Evolutionary conservation across 1,140 invertebrate species (phyloP), one percentile per base, ranked within the genome.

Genomic region (Drosophila ironensis): DNA sequence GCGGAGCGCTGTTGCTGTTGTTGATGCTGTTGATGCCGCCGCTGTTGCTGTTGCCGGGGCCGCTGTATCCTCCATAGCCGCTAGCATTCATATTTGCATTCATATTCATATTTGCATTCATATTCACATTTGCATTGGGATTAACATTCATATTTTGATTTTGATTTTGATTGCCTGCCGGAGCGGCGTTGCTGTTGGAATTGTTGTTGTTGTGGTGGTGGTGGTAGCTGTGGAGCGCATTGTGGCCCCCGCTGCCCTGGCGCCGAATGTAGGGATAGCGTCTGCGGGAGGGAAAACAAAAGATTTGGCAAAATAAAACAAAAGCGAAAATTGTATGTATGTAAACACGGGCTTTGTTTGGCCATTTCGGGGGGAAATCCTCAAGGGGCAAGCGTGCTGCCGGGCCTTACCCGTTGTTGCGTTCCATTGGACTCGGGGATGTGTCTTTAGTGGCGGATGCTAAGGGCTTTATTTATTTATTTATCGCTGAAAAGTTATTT

Each of bases 221-320:
- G 30, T 87, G 72, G 9, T 80, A 77, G 50, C 66, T 86, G 71
- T 86, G 78, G 42, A 71, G 41, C 27, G 72, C 56, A 33, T 76
- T 61, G 56, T 63, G 56, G 6, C 56, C 60, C 20, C 28, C 27
- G 7, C 28, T 73, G 28, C 75, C 81, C 41, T 88, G 84, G 4
- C 88, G 88, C 6, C 88, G 80, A 44, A 87, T 75, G 45, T 88
- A 88, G 22, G 80, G 48, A 24, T 88, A 89, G 41, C 88, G 87
- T 73, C 81, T 89, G 38, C 9, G n/a, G n/a, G n/a, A 73, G 50
- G 16, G 42, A 20, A 51, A 40, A 40, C 19, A 51, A 38, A 25
- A 41, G 38, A 60, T n/a, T n/a, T n/a, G n/a, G n/a, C n/a, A n/a
- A n/a, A n/a, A n/a, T n/a, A n/a, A 50, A 30, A 22, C 35, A 53